phyloP scores from a whole-genome alignment of 2,797 vertebrate genomes.

The Spinibarbus caldwelli region DNA sequence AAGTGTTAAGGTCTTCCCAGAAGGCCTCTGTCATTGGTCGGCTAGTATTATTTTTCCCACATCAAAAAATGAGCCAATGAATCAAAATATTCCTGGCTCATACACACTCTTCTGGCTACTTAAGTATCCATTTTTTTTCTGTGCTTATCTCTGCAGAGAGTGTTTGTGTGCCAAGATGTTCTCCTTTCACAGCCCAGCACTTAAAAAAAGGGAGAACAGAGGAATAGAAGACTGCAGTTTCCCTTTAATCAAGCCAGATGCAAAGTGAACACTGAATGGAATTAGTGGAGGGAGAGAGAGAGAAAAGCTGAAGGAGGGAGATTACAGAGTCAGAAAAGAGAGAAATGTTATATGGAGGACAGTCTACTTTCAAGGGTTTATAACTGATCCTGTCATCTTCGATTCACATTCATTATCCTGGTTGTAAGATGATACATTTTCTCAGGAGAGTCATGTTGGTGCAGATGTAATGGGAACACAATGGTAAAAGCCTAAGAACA shows the following conservation, averaged over 20 bases:
- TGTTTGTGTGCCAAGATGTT: slow-evolving; percentile 30
- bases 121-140: neutral
- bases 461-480: slow-evolving; percentile 12
- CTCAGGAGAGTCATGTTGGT: slow-evolving; percentile 27
- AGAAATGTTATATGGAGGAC: slow-evolving; percentile 33
- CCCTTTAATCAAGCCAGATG: slow-evolving; percentile 19
- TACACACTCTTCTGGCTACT: slow-evolving; percentile 17
- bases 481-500: neutral
- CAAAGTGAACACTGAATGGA: slow-evolving; percentile 27
- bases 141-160: slow-evolving; percentile 27
- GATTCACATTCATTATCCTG: slow-evolving; percentile 35
- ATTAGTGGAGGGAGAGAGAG: neutral
- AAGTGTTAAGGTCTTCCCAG: neutral
- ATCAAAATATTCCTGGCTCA: slow-evolving; percentile 28
- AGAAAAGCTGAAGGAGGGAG: neutral
- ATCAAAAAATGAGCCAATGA: slow-evolving; percentile 24
- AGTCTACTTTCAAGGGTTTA: slow-evolving; percentile 37
- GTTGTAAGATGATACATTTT: slow-evolving; percentile 42
- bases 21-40: slow-evolving; percentile 18
- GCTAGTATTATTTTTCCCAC: neutral
- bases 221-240: slow-evolving; percentile 20
- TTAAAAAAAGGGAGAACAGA: slow-evolving; percentile 19
- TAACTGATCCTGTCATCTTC: slow-evolving; percentile 50
- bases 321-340: neutral
- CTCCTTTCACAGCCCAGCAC: slow-evolving; percentile 14